Evolutionary conservation across 2,797 vertebrate genomes (phyloP).

Genomic region (Amphiprion clarkii): DNA sequence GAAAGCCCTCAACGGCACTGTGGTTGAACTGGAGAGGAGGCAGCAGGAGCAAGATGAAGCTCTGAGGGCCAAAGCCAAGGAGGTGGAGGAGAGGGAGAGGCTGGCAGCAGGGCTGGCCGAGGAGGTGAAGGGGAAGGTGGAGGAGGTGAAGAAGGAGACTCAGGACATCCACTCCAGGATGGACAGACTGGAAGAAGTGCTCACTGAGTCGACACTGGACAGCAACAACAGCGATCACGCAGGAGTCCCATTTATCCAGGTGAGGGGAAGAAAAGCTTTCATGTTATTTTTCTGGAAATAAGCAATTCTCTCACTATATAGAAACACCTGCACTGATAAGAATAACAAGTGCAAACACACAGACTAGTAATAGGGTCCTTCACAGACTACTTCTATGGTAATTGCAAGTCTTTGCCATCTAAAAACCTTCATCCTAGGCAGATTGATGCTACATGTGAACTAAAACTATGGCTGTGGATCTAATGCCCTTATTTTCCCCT

Average conservation of each 20-base stretch:
- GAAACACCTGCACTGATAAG: not conserved
- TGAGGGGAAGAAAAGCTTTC: constrained; percentile 54
- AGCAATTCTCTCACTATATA: not conserved
- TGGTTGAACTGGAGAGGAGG: constrained; percentile 79
- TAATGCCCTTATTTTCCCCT: constrained; percentile 1
- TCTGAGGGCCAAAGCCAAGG: constrained; percentile 61
- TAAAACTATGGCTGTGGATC: not conserved
- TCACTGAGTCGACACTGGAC: constrained; percentile 68
- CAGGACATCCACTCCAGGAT: constrained; percentile 79
- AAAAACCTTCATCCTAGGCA: not conserved
- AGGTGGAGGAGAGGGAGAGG: constrained; percentile 63
- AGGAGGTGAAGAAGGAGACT: constrained; percentile 78
- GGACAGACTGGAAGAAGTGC: constrained; percentile 83
- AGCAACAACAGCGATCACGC: constrained; percentile 72
- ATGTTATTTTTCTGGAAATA: not conserved
- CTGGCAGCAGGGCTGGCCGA: constrained; percentile 65
- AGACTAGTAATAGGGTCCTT: no score
- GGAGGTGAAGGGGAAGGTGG: constrained; percentile 76
- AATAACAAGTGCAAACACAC: no score
- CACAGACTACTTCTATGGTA: not conserved
- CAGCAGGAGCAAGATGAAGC: constrained; percentile 66
- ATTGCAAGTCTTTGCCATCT: not conserved
- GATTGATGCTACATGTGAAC: not conserved
- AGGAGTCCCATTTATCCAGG: constrained; percentile 86
- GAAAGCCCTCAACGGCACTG: constrained; percentile 83